Evolutionary conservation across 2,888 invertebrate genomes (phyloP), one percentile per base, ranked within the genome.

Genomic region (Agrilus cyanescens): DNA sequence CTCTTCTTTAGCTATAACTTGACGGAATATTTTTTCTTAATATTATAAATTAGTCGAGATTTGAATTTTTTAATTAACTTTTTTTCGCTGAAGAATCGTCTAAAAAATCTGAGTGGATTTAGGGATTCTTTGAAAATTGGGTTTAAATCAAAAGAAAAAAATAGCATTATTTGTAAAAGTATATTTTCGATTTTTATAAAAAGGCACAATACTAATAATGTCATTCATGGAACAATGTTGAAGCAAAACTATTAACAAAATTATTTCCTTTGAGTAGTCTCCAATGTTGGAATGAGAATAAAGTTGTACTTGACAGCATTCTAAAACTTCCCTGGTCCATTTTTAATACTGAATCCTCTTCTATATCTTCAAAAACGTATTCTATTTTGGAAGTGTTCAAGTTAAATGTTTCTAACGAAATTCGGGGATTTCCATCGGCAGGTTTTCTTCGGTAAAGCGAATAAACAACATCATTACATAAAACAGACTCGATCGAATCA

Each of bases 391-490:
- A 15, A 4, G 46, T 32, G 14, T 39, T 32, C 38, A 53, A 43
- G 34, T 39, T 38, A 34, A 47, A 53, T 37, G 41, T 48, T 37
- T 53, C 53, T 5, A 52, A 46, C 4, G 46, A 39, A 12, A 47
- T 16, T 30, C 18, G 32, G 29, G 13, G 18, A 25, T 12, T 30
- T 34, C 36, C 31, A 31, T 29, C 38, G 16, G 37, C 45, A 7
- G 38, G 32, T 13, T 20, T 37, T 16, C 20, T 45, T n/a, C 50
- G 41, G 36, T 55, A 57, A 8, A 59, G 43, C 4, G 57, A 57
- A 40, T 56, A 58, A 14, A 57, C 40, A 13, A 45, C 38, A 39
- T 57, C 52, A 14, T 52, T 42, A 46, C 59, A 57, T 4, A 57
- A 34, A 12, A 51, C 48, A 4, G 56, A 52, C 38, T 60, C 54